Evolutionary conservation across 2,797 vertebrate species (phyloP).

Genomic region (Brotula barbata): DNA sequence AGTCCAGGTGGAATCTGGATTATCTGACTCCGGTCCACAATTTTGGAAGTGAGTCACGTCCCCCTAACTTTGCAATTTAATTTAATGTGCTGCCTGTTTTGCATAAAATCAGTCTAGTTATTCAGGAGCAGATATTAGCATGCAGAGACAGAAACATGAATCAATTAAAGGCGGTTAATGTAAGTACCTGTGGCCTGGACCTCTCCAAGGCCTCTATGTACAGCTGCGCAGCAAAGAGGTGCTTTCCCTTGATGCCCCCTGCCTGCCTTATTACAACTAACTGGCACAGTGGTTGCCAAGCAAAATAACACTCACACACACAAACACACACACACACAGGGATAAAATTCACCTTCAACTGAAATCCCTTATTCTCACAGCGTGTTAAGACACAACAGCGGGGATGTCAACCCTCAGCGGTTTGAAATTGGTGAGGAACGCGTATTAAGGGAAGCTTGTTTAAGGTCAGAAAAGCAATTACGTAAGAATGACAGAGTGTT

Average conservation of each 20-base stretch:
- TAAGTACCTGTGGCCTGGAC: conserved; percentile 12
- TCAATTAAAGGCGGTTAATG: conserved; percentile 9
- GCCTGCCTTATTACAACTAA: conserved; percentile 38
- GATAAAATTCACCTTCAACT: conserved; percentile 49
- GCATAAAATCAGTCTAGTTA: conserved; percentile 3
- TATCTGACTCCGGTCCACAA: too few relatives aligned
- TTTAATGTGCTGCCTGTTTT: neutral
- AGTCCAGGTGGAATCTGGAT: too few relatives aligned
- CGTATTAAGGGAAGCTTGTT: conserved; percentile 29
- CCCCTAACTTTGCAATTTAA: conserved; percentile 11
- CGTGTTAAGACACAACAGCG: conserved; percentile 32
- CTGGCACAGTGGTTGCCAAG: conserved; percentile 21
- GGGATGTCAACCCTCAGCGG: conserved; percentile 6
- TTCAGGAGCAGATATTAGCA: conserved; percentile 12
- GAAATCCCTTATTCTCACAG: conserved; percentile 22
- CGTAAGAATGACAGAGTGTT: conserved; percentile 23
- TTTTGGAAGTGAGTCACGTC: neutral
- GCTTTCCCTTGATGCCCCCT: conserved; percentile 22
- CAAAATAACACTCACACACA: conserved; percentile 12
- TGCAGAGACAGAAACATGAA: conserved; percentile 12
- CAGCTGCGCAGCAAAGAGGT: conserved; percentile 13
- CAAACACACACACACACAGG: conserved; percentile 3
- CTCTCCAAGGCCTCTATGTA: conserved; percentile 13
- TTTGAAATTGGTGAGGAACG: conserved; percentile 24
- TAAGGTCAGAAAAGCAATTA: conserved; percentile 41